Conservation (phyloP, 2,888 invertebrate species). For the Lithophane semibrunnea region DNA sequence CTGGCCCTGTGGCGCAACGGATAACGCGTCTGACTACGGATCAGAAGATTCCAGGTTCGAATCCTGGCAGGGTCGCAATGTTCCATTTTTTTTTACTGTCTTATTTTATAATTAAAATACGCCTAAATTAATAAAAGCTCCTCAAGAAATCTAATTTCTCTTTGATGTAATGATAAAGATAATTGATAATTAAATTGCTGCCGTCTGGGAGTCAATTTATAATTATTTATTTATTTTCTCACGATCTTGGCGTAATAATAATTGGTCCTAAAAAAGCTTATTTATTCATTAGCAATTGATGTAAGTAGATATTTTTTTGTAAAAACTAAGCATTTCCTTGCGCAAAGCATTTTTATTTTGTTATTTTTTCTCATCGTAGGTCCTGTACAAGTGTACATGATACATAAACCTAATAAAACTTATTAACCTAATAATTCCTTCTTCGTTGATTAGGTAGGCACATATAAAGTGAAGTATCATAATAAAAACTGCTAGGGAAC, state of each 20-base stretch:
- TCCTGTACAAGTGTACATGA: not conserved
- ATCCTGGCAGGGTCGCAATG: slow-evolving; percentile 91
- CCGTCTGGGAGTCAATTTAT: slow-evolving; percentile 34
- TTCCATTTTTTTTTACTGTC: slow-evolving; percentile 27
- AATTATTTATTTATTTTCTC: slow-evolving; percentile 53
- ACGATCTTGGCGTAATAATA: slow-evolving; percentile 15
- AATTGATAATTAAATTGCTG: slow-evolving; percentile 50
- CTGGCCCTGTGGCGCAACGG: slow-evolving; percentile 92
- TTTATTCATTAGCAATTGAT: slow-evolving; percentile 9
- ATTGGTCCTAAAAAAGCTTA: slow-evolving; percentile 25
- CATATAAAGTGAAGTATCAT: not conserved
- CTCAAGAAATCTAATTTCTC: slow-evolving; percentile 32
- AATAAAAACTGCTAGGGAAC: not conserved
- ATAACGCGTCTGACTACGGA: slow-evolving; percentile 94
- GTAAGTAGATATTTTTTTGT: not conserved
- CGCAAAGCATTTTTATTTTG: not conserved
- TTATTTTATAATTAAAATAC: slow-evolving; percentile 10
- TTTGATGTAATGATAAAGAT: slow-evolving; percentile 32
- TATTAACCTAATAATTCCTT: too few species aligned
- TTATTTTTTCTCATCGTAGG: not conserved
- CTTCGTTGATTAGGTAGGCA: not conserved
- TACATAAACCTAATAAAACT: not conserved
- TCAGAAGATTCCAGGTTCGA: slow-evolving; percentile 93
- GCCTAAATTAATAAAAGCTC: slow-evolving; percentile 31
- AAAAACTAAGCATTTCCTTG: not conserved